Conservation (phyloP, 2,797 vertebrate genomes). For the Pogonophryne albipinna region DNA sequence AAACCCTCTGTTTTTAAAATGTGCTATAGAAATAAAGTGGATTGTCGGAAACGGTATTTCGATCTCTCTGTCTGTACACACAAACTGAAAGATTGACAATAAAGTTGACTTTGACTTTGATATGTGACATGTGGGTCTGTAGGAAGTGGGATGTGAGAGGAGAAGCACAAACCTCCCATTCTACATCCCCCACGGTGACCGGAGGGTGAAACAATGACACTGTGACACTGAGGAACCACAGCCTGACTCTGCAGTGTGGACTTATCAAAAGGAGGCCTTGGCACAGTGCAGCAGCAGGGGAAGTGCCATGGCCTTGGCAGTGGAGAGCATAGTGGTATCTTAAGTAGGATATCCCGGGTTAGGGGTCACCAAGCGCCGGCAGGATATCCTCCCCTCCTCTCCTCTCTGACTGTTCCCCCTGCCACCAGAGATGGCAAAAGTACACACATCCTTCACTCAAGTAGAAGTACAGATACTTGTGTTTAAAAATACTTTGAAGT, state of each 20-base stretch:
- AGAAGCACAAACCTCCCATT: slow-evolving; percentile 18
- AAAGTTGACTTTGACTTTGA: too few relatives aligned
- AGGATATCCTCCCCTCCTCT: slow-evolving; percentile 80
- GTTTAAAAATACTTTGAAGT: too few relatives aligned
- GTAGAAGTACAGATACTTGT: too few relatives aligned
- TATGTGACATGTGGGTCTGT: not conserved
- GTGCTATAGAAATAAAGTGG: too few relatives aligned
- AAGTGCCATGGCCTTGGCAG: slow-evolving; percentile 58
- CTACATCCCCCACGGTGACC: not conserved
- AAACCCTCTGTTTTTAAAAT: too few relatives aligned
- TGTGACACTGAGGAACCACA: slow-evolving; percentile 15
- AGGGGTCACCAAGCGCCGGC: slow-evolving; percentile 57
- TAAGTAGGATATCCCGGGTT: slow-evolving; percentile 80
- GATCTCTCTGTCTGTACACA: too few relatives aligned
- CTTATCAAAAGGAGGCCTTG: slow-evolving; percentile 49
- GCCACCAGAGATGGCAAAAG: not conserved
- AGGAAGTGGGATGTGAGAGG: slow-evolving; percentile 31
- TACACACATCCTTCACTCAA: too few relatives aligned
- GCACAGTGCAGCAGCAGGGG: slow-evolving; percentile 40
- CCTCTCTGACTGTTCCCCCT: slow-evolving; percentile 11
- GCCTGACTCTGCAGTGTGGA: slow-evolving; percentile 1
- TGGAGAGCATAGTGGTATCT: slow-evolving; percentile 49
- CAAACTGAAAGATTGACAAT: too few relatives aligned
- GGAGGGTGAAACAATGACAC: slow-evolving; percentile 37
- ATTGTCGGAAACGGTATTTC: too few relatives aligned